Evolutionary conservation across 2,797 vertebrate species (phyloP).

Genomic region (Syngnathus acus): DNA sequence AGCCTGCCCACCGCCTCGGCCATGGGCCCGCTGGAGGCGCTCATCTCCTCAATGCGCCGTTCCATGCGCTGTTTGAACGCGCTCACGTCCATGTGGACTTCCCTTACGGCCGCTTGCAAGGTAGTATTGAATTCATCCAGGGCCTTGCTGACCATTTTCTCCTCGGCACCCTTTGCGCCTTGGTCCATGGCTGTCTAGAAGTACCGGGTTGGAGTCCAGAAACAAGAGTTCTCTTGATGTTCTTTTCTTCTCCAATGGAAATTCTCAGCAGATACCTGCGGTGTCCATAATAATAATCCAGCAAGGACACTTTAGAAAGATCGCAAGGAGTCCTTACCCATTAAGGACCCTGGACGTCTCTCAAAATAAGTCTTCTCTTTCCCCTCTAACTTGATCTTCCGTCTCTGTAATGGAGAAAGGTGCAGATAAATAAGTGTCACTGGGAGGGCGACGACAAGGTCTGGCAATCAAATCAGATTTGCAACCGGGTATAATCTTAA

Average conservation of each 20-base stretch:
- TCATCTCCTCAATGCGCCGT: constrained; percentile 76
- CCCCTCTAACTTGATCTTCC: background rate
- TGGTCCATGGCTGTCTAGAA: constrained; percentile 39
- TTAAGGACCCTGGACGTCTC: constrained; percentile 29
- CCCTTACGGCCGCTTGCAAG: constrained; percentile 74
- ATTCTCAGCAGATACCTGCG: background rate
- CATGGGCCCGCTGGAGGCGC: constrained; percentile 71
- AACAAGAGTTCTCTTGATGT: background rate
- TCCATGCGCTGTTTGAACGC: constrained; percentile 80
- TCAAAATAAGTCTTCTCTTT: constrained; percentile 15
- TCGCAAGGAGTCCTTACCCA: background rate
- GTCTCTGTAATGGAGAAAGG: constrained; percentile 32
- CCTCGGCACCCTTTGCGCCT: constrained; percentile 39
- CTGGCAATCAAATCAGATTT: constrained; percentile 32
- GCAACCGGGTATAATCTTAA: constrained; percentile 7
- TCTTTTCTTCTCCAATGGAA: background rate
- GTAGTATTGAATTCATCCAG: constrained; percentile 72
- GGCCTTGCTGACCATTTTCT: constrained; percentile 58
- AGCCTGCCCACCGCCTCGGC: constrained; percentile 73
- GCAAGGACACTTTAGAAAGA: background rate
- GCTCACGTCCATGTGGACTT: constrained; percentile 80
- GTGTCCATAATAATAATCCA: background rate
- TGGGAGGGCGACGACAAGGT: constrained; percentile 26
- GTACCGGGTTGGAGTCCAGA: constrained; percentile 6
- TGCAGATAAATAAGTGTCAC: constrained; percentile 25